A percentile compares a stretch with the other conserved stretches of the same genome.
These are phyloP conservation scores for Cichladusa arquata DNA, from an alignment of 2,113 vertebrate genomes.

Conservation along the genomic window DNA sequence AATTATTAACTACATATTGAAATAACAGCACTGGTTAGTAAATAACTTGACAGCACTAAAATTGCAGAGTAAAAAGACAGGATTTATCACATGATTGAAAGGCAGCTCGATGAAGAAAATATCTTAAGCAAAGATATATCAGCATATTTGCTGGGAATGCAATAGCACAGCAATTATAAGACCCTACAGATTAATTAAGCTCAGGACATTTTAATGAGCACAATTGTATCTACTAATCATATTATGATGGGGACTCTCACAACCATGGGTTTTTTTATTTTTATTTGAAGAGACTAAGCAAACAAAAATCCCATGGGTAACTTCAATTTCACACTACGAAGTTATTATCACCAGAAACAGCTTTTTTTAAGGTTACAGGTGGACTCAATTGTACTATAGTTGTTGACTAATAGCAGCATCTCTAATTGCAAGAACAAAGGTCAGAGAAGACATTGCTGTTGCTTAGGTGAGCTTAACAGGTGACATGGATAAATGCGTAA, in stretches of 20 bases:
- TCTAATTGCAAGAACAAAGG: slow-evolving; percentile 42
- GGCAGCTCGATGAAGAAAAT: neutral
- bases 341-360: neutral
- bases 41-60: slow-evolving; percentile 32
- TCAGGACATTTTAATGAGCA: neutral
- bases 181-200: neutral
- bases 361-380: neutral
- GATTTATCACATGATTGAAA: neutral
- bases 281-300: neutral
- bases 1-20: slow-evolving; percentile 48
- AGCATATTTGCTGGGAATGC: neutral
- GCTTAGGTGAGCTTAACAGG: slow-evolving; percentile 8
- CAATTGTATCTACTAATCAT: neutral
- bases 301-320: neutral
- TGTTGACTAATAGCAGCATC: neutral
- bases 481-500: neutral
- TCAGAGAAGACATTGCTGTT: slow-evolving; percentile 25
- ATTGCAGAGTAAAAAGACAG: neutral
- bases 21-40: slow-evolving; percentile 20
- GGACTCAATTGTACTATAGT: neutral
- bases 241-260: neutral
- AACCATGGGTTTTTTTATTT: neutral
- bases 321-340: neutral
- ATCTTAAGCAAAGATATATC: neutral
- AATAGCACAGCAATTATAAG: neutral